These are phyloP conservation scores for Camponotus fellah DNA, from an alignment of 2,888 invertebrate genomes.

Conservation along the genomic window DNA sequence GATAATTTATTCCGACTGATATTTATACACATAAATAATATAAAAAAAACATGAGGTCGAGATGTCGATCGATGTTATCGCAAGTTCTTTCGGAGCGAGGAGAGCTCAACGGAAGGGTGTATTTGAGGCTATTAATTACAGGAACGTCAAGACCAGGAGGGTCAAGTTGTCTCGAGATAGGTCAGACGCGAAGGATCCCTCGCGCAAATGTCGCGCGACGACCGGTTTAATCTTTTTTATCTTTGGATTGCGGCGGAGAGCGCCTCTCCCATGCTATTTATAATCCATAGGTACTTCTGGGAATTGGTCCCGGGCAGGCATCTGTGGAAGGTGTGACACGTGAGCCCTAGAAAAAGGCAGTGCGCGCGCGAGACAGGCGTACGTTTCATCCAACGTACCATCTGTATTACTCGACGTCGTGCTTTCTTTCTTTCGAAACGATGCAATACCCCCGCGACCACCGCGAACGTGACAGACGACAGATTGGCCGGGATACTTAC, in stretches of 20 bases:
- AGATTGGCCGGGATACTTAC: slow-evolving; percentile 45
- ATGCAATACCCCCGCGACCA: slow-evolving; percentile 37
- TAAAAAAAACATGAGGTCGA: not conserved
- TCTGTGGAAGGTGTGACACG: slow-evolving; percentile 43
- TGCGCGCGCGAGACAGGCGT: not conserved
- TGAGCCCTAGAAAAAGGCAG: slow-evolving; percentile 33
- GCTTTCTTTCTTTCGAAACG: slow-evolving; percentile 36
- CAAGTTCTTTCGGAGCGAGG: slow-evolving; percentile 8
- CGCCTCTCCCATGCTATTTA: slow-evolving; percentile 20
- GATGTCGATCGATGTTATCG: slow-evolving; percentile 32
- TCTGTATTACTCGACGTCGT: slow-evolving; percentile 48
- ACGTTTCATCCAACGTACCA: slow-evolving; percentile 44
- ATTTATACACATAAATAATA: slow-evolving; percentile 9
- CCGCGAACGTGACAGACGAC: slow-evolving; percentile 48
- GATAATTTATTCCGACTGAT: slow-evolving; percentile 23
- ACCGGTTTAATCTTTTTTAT: slow-evolving; percentile 46
- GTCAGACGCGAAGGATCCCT: slow-evolving; percentile 43
- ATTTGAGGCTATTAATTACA: slow-evolving; percentile 41
- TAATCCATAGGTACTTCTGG: slow-evolving; percentile 49
- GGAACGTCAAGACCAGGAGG: slow-evolving; percentile 34
- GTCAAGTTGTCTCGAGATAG: slow-evolving; percentile 45
- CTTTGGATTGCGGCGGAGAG: not conserved
- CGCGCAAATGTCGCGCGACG: slow-evolving; percentile 24
- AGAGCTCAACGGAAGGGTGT: slow-evolving; percentile 23
- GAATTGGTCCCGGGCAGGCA: slow-evolving; percentile 41